phyloP scores from a whole-genome alignment of 2,888 invertebrate species.

The Acleris emargana region DNA sequence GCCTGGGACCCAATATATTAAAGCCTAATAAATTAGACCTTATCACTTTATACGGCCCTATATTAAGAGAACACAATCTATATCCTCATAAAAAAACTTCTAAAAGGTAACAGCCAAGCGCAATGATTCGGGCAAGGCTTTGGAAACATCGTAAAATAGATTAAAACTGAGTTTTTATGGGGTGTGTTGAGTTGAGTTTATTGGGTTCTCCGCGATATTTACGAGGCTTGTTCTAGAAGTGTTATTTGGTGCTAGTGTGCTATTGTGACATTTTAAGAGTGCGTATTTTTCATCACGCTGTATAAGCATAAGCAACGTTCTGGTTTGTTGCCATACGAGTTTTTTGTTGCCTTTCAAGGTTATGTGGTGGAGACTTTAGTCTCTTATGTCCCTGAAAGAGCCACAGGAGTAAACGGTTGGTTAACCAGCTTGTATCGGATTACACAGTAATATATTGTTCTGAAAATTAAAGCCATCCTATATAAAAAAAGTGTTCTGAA shows the following conservation, averaged over 20 bases:
- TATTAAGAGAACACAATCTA: slow-evolving; percentile 18
- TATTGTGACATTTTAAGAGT: no score
- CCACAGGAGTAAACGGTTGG: no score
- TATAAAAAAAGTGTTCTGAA: no score
- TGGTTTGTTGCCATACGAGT: no score
- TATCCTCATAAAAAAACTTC: slow-evolving; percentile 32
- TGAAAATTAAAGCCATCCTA: no score
- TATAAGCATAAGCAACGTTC: no score
- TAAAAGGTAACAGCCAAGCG: slow-evolving; percentile 15
- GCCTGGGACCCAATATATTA: neutral
- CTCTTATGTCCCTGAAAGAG: neutral
- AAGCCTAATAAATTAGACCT: slow-evolving; percentile 24
- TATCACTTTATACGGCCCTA: slow-evolving; percentile 8
- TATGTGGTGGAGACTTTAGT: no score
- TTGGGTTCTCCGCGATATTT: slow-evolving; percentile 7
- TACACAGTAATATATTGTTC: no score
- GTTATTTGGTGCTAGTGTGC: slow-evolving; percentile 1
- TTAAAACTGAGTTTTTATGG: slow-evolving; percentile 32
- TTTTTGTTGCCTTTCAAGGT: no score
- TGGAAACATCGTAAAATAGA: slow-evolving; percentile 41
- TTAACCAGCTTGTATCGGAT: no score
- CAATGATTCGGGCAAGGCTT: slow-evolving; percentile 30
- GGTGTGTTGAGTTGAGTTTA: slow-evolving; percentile 13
- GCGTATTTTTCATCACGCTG: no score
- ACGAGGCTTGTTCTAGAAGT: slow-evolving; percentile 7